Evolutionary conservation across 2,797 vertebrate species (phyloP).

Genomic region (Cephalopachus bancanus): DNA sequence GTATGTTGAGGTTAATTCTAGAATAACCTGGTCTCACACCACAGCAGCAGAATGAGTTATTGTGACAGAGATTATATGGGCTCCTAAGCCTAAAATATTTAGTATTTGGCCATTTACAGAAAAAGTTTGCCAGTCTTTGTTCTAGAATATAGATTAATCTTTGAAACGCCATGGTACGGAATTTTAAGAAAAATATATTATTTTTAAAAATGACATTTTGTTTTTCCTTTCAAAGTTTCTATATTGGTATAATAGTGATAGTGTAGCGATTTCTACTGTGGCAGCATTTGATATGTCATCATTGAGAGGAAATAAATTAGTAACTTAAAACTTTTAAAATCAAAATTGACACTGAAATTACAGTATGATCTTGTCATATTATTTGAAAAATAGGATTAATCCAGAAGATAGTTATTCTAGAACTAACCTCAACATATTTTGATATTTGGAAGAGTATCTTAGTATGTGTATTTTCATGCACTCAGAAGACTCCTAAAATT

Average conservation of each 20-base stretch:
- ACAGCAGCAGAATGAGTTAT: not conserved
- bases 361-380: constrained; percentile 66
- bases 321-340: constrained; percentile 78
- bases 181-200: constrained; percentile 52
- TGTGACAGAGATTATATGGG: not conserved
- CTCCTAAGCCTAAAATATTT: not conserved
- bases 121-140: not conserved
- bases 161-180: not conserved
- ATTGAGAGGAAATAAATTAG: constrained; percentile 67
- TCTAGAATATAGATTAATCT: constrained; percentile 38
- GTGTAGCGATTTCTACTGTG: not conserved
- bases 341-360: constrained; percentile 80
- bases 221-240: constrained; percentile 17
- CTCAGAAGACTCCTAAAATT: constrained; percentile 83
- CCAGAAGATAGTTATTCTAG: constrained; percentile 72
- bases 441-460: constrained; percentile 70
- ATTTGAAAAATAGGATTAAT: constrained; percentile 79
- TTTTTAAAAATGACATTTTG: not conserved
- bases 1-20: too few relatives aligned
- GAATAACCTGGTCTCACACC: not conserved
- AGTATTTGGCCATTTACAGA: not conserved
- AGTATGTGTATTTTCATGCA: constrained; percentile 74
- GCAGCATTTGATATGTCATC: constrained; percentile 1
- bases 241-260: constrained; percentile 20
- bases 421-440: constrained; percentile 78